Conservation (phyloP, 2,113 vertebrate species). For the Seriola dumerili region DNA sequence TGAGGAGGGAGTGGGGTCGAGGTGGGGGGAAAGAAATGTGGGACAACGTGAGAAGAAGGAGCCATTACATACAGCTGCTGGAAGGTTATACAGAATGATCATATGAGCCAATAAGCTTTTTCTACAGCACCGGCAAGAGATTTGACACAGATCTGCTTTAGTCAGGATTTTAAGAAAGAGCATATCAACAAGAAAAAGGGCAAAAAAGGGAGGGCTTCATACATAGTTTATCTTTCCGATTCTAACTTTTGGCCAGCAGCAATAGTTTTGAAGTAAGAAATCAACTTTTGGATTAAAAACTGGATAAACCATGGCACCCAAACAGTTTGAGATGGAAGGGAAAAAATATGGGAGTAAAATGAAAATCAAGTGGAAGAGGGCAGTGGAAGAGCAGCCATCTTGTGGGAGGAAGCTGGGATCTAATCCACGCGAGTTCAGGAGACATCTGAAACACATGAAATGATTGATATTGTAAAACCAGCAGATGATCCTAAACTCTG, state of each 20-base stretch:
- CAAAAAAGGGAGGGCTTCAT: conserved; percentile 37
- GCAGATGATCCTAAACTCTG: neutral
- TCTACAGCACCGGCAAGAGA: conserved; percentile 78
- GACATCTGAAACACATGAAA: conserved; percentile 85
- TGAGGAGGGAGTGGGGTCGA: conserved; percentile 30
- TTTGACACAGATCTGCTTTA: conserved; percentile 76
- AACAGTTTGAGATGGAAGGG: conserved; percentile 72
- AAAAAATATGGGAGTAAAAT: conserved; percentile 59
- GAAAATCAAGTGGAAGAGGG: conserved; percentile 68
- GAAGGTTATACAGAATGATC: conserved; percentile 81
- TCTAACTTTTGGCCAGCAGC: conserved; percentile 78
- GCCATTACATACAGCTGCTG: conserved; percentile 81
- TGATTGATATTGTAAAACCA: neutral
- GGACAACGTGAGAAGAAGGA: conserved; percentile 67
- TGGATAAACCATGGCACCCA: conserved; percentile 89
- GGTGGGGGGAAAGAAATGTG: conserved; percentile 32
- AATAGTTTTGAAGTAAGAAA: conserved; percentile 77
- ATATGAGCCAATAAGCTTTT: conserved; percentile 81
- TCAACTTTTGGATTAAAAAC: conserved; percentile 84
- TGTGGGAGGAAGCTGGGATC: conserved; percentile 85
- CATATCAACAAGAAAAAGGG: conserved; percentile 47
- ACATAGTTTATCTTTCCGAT: conserved; percentile 66
- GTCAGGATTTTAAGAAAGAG: conserved; percentile 68
- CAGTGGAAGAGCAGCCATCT: conserved; percentile 87
- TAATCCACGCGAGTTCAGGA: conserved; percentile 86